Evolutionary conservation across 2,888 invertebrate genomes (phyloP).

Genomic region (Hesperia comma): DNA sequence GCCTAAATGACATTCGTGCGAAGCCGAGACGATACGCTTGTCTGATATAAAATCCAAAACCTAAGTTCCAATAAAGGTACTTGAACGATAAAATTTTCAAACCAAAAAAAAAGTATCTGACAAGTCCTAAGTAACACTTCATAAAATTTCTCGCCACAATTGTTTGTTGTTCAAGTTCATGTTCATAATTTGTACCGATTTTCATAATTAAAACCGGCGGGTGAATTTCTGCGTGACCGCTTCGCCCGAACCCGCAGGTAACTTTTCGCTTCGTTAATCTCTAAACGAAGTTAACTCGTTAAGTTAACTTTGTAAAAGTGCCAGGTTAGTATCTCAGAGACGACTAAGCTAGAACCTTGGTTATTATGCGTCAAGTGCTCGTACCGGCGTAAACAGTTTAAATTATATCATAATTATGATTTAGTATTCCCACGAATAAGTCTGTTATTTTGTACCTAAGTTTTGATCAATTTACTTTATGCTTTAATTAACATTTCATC

Average conservation of each 20-base stretch:
- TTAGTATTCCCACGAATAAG: too few relatives aligned
- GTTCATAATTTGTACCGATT: slow-evolving; percentile 23
- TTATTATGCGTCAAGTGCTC: neutral
- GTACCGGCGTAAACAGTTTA: too few relatives aligned
- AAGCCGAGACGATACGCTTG: too few relatives aligned
- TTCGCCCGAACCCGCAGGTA: slow-evolving; percentile 18
- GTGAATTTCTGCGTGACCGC: slow-evolving; percentile 23
- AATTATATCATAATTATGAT: too few relatives aligned
- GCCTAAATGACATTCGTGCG: too few relatives aligned
- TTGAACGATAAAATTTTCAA: neutral
- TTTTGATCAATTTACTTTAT: too few relatives aligned
- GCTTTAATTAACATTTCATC: too few relatives aligned
- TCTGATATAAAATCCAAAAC: too few relatives aligned
- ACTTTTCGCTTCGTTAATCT: slow-evolving; percentile 31
- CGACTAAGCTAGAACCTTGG: neutral
- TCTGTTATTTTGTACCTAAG: too few relatives aligned
- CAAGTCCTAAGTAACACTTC: neutral
- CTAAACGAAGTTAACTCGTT: slow-evolving; percentile 15
- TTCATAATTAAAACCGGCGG: slow-evolving; percentile 32
- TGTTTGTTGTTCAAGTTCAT: slow-evolving; percentile 21
- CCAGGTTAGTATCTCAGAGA: neutral
- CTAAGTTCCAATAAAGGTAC: too few relatives aligned
- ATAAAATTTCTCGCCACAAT: slow-evolving; percentile 17
- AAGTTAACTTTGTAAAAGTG: neutral
- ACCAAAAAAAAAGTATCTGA: slow-evolving; percentile 1